Evolutionary conservation across 2,888 invertebrate genomes (phyloP), one percentile per base, ranked within the genome.

Genomic region (Trachelus troglodyta): DNA sequence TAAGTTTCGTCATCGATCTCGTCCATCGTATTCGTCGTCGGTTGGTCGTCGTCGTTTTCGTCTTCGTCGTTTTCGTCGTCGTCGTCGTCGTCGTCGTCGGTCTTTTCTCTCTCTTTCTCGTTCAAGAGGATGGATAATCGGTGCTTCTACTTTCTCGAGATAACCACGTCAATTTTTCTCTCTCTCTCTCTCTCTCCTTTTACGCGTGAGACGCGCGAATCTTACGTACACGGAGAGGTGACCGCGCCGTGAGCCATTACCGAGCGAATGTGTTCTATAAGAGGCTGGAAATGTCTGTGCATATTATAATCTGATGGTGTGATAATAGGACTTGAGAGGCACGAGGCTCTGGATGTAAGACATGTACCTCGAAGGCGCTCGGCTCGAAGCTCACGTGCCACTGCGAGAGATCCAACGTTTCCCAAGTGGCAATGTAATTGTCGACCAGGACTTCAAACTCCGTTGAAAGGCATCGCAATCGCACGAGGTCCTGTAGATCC

Each of bases 271-370:
- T 40, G 40, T 40, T 40, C 40, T 40, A 23, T 40, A 40, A 40
- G 40, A 40, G 40, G 40, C 40, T 69, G 30, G 30, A 56, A 56
- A 34, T 56, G 3, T 74, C 78, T 80, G 83, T 83, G 77, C 85
- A 81, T 84, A 84, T 87, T 86, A 82, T 87, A 87, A 87, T 87
- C 80, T 86, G 83, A 85, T 87, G 81, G 40, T 87, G 83, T 87
- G 84, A 87, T 87, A 84, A 84, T 87, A 87, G 87, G 87, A 87
- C 80, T 40, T 40, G 78, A 84, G 84, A 83, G 84, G 78, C 37
- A 75, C 80, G 77, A 79, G 81, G 40, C 40, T 83, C 40, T 82
- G 84, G 85, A 40, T 23, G 40, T 40, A 40, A 40, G 40, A 40
- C 40, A 83, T 81, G 79, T 81, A 80, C 83, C 79, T 83, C 78